Conservation (phyloP, 2,113 vertebrate genomes). For the Hippocampus comes region DNA sequence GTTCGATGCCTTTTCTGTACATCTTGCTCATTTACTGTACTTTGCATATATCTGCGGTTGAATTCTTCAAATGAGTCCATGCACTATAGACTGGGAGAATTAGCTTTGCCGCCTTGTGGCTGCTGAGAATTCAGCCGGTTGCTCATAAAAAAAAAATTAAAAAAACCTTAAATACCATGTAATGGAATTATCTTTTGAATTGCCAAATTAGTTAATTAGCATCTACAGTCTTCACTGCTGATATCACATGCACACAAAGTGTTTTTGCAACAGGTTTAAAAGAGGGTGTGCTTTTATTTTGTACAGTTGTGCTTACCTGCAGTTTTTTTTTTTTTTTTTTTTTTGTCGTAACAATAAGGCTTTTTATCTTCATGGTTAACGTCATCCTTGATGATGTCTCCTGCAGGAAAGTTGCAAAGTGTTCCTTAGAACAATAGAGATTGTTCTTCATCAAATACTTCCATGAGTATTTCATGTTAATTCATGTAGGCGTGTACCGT, state of each 20-base stretch:
- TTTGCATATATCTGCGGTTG: constrained; percentile 56
- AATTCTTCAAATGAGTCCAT: constrained; percentile 30
- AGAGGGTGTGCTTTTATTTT: constrained; percentile 1
- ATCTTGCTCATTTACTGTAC: constrained; percentile 36
- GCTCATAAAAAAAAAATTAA: constrained; percentile 13
- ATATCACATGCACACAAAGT: background rate
- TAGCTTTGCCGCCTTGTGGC: constrained; percentile 31
- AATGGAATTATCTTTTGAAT: constrained; percentile 56
- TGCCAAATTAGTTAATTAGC: constrained; percentile 49
- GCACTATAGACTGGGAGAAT: constrained; percentile 6
- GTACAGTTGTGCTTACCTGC: background rate
- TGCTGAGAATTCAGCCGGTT: constrained; percentile 25
- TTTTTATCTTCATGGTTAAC: constrained; percentile 11
- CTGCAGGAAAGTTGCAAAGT: constrained; percentile 2
- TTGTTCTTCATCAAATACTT: constrained; percentile 29
- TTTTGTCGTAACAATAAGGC: background rate
- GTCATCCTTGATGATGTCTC: constrained; percentile 29
- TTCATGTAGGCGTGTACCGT: constrained; percentile 45
- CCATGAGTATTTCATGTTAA: constrained; percentile 48
- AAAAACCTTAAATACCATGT: constrained; percentile 39
- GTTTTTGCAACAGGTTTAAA: constrained; percentile 35
- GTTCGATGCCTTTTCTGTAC: constrained; percentile 23
- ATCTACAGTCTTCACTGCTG: constrained; percentile 14
- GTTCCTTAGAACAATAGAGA: constrained; percentile 18
- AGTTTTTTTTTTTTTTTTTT: background rate